Percentiles rank a stretch among this genome's conserved stretches.
Evolutionary conservation across 2,797 vertebrate species (phyloP).

Genomic region (Heteromormyrus szaboi): DNA sequence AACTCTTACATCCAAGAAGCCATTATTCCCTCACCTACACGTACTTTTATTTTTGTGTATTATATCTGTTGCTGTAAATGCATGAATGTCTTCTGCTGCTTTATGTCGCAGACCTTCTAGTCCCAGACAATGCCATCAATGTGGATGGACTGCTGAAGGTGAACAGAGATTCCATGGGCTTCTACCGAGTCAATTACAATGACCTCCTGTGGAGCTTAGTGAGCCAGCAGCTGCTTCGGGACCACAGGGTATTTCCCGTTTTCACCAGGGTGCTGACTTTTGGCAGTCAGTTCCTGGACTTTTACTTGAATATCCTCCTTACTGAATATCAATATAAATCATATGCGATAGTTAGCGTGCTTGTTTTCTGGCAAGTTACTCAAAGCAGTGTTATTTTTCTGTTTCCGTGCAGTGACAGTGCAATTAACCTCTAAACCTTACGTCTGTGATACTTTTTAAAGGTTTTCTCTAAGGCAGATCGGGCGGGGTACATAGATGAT

Average conservation of each 20-base stretch:
- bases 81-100: neutral
- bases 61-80: neutral
- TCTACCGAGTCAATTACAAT: constrained; percentile 84
- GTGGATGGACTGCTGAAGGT: constrained; percentile 13
- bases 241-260: constrained; percentile 54
- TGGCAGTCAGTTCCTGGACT: neutral
- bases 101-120: neutral
- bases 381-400: neutral
- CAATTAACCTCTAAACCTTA: neutral
- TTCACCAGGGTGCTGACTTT: neutral
- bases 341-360: neutral
- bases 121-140: neutral
- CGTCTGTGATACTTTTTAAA: constrained; percentile 32
- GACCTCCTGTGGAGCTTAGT: constrained; percentile 61
- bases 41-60: constrained; percentile 29
- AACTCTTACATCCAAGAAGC: neutral
- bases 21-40: constrained; percentile 28
- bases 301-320: neutral
- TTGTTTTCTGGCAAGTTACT: neutral
- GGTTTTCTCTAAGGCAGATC: constrained; percentile 65
- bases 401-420: neutral
- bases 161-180: constrained; percentile 68
- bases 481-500: constrained; percentile 84
- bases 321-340: neutral
- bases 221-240: constrained; percentile 45